Evolutionary conservation across 1,140 invertebrate genomes (phyloP).

Genomic region (Drosophila elegans): DNA sequence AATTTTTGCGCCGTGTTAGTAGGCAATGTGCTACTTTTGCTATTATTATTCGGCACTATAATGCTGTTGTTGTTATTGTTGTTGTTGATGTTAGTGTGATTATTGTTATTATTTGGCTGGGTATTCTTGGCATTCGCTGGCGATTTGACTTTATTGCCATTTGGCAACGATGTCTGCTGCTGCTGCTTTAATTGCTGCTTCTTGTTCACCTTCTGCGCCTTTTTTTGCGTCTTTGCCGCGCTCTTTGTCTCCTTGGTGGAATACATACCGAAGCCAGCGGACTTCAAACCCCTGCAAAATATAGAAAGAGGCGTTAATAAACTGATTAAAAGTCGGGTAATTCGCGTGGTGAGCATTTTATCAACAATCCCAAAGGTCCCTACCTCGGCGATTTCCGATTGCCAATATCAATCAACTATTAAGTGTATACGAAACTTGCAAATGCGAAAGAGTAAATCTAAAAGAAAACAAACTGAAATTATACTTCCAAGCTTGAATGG

Average conservation of each 20-base stretch:
- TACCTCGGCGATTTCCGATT: slow-evolving; percentile 8
- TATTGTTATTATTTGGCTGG: slow-evolving; percentile 51
- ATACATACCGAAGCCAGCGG: slow-evolving; percentile 71
- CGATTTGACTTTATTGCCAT: slow-evolving; percentile 55
- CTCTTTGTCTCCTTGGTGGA: slow-evolving; percentile 71
- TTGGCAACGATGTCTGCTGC: slow-evolving; percentile 24
- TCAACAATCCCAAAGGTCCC: slow-evolving; percentile 11
- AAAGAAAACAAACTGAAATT: slow-evolving; percentile 10
- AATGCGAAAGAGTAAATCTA: background rate
- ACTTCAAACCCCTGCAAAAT: slow-evolving; percentile 48
- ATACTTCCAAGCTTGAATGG: background rate
- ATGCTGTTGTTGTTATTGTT: slow-evolving; percentile 49
- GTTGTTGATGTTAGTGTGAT: slow-evolving; percentile 38
- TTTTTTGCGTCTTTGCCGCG: slow-evolving; percentile 74
- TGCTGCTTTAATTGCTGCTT: slow-evolving; percentile 55
- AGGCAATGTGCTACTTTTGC: slow-evolving; percentile 20
- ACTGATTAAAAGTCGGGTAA: slow-evolving; percentile 44
- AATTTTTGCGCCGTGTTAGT: slow-evolving; percentile 60
- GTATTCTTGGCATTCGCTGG: slow-evolving; percentile 33
- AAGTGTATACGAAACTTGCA: background rate
- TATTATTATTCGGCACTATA: slow-evolving; percentile 68
- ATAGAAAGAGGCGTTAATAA: slow-evolving; percentile 22
- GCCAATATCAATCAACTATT: slow-evolving; percentile 7
- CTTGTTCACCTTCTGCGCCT: slow-evolving; percentile 70
- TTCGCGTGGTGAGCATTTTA: slow-evolving; percentile 16